Evolutionary conservation across 2,113 vertebrate species (phyloP), one percentile per base, ranked within the genome.

Genomic region (Leptosomus discolor): DNA sequence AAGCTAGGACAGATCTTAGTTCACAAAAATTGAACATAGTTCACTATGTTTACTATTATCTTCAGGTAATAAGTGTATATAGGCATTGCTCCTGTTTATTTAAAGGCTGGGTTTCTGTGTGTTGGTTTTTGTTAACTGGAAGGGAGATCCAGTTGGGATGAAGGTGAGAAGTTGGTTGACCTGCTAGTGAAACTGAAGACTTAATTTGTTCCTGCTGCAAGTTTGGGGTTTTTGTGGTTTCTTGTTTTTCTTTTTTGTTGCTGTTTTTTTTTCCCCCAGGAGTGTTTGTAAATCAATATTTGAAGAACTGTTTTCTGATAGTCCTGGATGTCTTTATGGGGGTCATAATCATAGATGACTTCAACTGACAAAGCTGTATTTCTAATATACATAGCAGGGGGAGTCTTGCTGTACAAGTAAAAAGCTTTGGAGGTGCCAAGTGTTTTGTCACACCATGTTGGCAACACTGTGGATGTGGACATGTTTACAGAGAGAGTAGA

Each of bases 361-460:
- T 81, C 8, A 50, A 4, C 27, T 54, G 41, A 22, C 17, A 36
- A n/a, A 45, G 32, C n/a, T 85, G 15, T 60, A 26, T 57, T 85
- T 54, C 74, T 75, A 3, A 7, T 20, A 2, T 27, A 17, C 1
- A 0, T 23, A 12, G 24, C 12, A 39, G 51, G 8, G 8, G 4
- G 48, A 37, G 23, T 50, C 36, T 88, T 60, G 67, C 37, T n/a
- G 15, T 34, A 26, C 11, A 26, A 37, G 37, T 50, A 27, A 12
- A 22, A 36, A 74, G 6, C 45, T 76, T 56, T 60, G 53, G 48
- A 39, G 8, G 21, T 81, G 13, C 46, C 6, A 9, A 37, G 8
- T 75, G n/a, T 32, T 85, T 63, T 92, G 29, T 63, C 4, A 1
- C 34, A 9, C 15, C 2, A 9, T n/a, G 11, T 26, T 92, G 67